These are phyloP conservation scores for Aphodius sticticus DNA, from an alignment of 2,888 invertebrate species.

Conservation along the genomic window DNA sequence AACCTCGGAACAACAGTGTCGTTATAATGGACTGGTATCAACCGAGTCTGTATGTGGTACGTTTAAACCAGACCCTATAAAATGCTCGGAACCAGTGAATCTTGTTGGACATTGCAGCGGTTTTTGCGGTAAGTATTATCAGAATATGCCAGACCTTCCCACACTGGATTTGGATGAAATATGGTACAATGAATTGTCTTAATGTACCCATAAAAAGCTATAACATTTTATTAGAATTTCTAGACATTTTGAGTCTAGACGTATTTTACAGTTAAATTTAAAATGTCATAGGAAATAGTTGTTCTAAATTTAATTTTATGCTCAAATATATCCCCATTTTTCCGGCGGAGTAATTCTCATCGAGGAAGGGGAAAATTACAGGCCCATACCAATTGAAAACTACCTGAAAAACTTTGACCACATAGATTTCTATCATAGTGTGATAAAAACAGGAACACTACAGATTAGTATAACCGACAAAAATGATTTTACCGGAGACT, in stretches of 20 bases:
- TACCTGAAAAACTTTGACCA: slow-evolving; percentile 23
- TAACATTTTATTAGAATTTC: too few relatives aligned
- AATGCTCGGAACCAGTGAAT: slow-evolving; percentile 38
- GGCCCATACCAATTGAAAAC: not conserved
- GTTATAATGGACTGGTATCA: too few relatives aligned
- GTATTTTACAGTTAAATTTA: too few relatives aligned
- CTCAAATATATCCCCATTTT: not conserved
- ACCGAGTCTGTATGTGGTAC: not conserved
- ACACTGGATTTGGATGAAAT: too few relatives aligned
- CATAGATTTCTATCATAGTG: slow-evolving; percentile 45
- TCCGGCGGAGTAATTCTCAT: too few relatives aligned
- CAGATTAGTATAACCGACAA: slow-evolving; percentile 51
- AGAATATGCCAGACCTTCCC: too few relatives aligned
- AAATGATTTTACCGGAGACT: slow-evolving; percentile 46
- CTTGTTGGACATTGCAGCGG: slow-evolving; percentile 44
- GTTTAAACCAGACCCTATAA: not conserved
- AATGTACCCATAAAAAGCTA: too few relatives aligned
- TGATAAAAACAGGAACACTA: slow-evolving; percentile 33
- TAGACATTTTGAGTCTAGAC: too few relatives aligned
- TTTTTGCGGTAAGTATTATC: slow-evolving; percentile 47
- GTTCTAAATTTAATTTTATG: not conserved
- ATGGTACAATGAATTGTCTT: too few relatives aligned
- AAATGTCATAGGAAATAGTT: too few relatives aligned
- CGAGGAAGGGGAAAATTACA: too few relatives aligned
- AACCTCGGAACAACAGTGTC: too few relatives aligned